phyloP scores from a whole-genome alignment of 2,888 invertebrate species.

The Lithodes maja region DNA sequence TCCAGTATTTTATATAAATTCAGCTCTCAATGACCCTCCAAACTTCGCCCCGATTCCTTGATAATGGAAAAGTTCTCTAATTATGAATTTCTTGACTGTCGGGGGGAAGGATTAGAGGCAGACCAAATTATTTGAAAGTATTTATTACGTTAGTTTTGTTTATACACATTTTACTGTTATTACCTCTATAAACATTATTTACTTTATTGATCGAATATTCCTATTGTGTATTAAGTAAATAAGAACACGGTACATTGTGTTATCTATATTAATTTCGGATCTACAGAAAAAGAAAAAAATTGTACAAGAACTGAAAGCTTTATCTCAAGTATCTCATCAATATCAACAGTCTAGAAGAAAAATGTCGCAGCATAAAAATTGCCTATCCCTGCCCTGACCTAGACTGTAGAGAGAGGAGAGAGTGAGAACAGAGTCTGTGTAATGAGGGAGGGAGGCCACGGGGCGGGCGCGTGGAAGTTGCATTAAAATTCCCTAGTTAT shows the following conservation, averaged over 20 bases:
- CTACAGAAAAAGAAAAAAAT: too few species aligned
- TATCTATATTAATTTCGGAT: too few species aligned
- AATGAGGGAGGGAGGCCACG: background rate
- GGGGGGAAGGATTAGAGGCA: slow-evolving; percentile 19
- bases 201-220: too few species aligned
- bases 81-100: slow-evolving; percentile 57
- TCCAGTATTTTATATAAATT: slow-evolving; percentile 56
- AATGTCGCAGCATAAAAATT: too few species aligned
- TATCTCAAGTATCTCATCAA: too few species aligned
- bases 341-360: too few species aligned
- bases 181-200: too few species aligned
- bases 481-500: slow-evolving; percentile 37
- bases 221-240: too few species aligned
- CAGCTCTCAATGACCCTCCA: slow-evolving; percentile 62
- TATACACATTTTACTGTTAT: background rate
- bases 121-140: background rate
- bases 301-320: too few species aligned
- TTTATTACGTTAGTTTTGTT: background rate
- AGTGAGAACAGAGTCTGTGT: background rate
- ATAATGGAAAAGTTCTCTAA: slow-evolving; percentile 55
- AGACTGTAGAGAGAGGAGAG: background rate
- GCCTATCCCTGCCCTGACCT: too few species aligned
- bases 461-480: slow-evolving; percentile 18
- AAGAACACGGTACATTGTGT: too few species aligned
- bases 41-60: slow-evolving; percentile 57